Percentiles rank a stretch among this genome's conserved stretches.
These are phyloP conservation scores for Heterodera schachtii DNA, from an alignment of 1,140 invertebrate species.

Conservation along the genomic window DNA sequence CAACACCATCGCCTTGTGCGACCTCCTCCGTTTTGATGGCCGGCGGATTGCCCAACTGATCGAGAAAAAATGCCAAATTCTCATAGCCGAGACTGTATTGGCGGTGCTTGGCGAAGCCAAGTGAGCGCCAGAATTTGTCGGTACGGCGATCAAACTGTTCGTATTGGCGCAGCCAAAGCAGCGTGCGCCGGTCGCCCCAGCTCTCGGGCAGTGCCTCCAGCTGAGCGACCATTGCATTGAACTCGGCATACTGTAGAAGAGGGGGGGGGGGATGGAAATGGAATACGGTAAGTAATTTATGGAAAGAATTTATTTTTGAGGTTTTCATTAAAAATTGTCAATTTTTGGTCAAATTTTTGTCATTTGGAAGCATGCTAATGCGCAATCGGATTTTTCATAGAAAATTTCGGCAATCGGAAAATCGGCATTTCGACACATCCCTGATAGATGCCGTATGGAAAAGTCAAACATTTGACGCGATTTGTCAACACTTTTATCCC, in stretches of 20 bases:
- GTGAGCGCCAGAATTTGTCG: constrained; percentile 26
- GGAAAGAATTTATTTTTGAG: too few species aligned
- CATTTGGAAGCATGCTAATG: too few species aligned
- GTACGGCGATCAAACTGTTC: constrained; percentile 54
- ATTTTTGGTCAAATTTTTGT: too few species aligned
- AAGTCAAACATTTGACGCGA: too few species aligned
- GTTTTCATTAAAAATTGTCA: too few species aligned
- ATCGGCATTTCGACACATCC: too few species aligned
- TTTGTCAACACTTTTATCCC: too few species aligned
- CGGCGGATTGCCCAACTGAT: constrained; percentile 55
- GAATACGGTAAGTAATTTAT: constrained; percentile 2
- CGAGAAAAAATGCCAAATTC: constrained; percentile 56
- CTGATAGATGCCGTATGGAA: too few species aligned
- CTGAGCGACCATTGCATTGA: constrained; percentile 58
- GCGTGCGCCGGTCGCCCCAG: constrained; percentile 56
- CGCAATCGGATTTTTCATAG: too few species aligned
- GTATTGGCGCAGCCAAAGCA: constrained; percentile 57
- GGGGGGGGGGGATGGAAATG: background rate
- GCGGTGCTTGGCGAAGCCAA: constrained; percentile 35
- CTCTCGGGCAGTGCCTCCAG: constrained; percentile 56
- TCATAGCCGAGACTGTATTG: constrained; percentile 43
- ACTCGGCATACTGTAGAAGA: constrained; percentile 46
- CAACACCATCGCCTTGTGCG: constrained; percentile 20
- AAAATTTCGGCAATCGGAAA: too few species aligned
- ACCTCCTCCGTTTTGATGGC: constrained; percentile 40